These are phyloP conservation scores for Lacanobia oleracea DNA, from an alignment of 2,888 invertebrate genomes.

Conservation along the genomic window DNA sequence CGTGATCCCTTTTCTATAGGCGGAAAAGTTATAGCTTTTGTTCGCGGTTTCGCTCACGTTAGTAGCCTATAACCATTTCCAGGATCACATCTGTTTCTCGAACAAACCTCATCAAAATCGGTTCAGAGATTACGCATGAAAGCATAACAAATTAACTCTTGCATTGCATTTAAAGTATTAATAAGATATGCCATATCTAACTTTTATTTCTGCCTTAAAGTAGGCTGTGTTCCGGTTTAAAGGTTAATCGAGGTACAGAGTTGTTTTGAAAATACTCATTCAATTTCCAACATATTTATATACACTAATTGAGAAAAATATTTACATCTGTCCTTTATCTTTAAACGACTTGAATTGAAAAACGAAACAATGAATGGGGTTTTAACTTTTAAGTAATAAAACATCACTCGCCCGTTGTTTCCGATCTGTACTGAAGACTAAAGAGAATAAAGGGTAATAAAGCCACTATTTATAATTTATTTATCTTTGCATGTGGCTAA, in stretches of 20 bases:
- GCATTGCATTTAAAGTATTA: no score
- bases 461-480: constrained; percentile 33
- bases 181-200: neutral
- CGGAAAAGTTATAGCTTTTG: no score
- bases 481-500: no score
- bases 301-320: neutral
- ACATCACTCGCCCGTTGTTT: constrained; percentile 15
- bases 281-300: neutral
- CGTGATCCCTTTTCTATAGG: no score
- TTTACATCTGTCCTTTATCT: neutral
- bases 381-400: constrained; percentile 20
- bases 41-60: no score
- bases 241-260: neutral
- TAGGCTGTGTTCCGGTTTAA: neutral
- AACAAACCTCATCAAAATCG: no score
- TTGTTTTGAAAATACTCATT: neutral
- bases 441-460: constrained; percentile 24
- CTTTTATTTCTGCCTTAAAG: neutral
- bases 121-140: no score
- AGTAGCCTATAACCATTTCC: no score
- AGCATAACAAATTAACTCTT: no score
- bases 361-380: neutral
- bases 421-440: constrained; percentile 14
- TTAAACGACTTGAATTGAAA: neutral
- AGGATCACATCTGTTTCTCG: no score